phyloP scores from a whole-genome alignment of 2,113 vertebrate genomes.

The Puma concolor region DNA sequence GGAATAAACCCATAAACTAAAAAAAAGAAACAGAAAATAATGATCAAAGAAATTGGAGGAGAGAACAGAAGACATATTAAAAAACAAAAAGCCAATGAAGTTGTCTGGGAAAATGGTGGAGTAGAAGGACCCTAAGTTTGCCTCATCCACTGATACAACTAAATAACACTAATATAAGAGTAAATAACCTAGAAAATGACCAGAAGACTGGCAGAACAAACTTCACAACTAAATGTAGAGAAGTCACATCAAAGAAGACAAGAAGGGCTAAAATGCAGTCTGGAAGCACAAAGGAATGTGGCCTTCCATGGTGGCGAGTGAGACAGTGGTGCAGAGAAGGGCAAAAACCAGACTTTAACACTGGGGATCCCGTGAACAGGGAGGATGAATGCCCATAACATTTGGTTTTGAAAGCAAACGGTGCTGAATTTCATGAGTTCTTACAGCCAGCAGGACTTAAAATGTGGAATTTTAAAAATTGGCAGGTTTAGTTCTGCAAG shows the following conservation, averaged over 20 bases:
- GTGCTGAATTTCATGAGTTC: background rate
- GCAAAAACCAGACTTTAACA: background rate
- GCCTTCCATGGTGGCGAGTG: background rate
- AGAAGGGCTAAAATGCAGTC: background rate
- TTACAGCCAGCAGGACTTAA: background rate
- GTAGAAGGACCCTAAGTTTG: background rate
- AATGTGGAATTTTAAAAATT: background rate
- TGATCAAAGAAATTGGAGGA: background rate
- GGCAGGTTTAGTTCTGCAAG: background rate
- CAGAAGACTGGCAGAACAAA: background rate
- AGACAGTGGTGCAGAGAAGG: background rate
- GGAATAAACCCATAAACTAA: background rate
- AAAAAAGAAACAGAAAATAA: background rate
- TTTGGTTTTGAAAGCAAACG: background rate
- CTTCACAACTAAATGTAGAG: background rate
- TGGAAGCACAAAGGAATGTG: background rate
- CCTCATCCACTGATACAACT: background rate
- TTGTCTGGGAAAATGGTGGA: background rate
- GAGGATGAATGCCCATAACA: background rate
- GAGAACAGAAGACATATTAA: background rate
- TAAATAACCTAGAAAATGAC: background rate
- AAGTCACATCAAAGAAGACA: background rate
- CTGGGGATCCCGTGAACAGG: background rate
- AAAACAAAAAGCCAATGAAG: background rate
- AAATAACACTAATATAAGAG: background rate